Evolutionary conservation across 92 coral and sea anemone species (phyloP).

Genomic region (Epizoanthus illoricatus): DNA sequence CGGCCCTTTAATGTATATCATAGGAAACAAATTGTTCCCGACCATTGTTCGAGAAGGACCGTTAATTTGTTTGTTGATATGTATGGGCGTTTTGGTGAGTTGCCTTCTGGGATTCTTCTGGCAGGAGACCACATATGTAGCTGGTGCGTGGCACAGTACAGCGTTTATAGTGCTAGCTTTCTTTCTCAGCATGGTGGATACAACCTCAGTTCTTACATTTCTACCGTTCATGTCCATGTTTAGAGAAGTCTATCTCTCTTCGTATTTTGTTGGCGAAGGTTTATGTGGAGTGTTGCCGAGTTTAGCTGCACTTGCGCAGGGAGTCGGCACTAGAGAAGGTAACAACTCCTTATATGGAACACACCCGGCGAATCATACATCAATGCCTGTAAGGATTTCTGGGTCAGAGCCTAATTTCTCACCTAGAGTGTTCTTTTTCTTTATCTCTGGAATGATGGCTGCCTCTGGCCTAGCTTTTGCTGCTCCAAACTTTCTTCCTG

Average conservation of each 20-base stretch:
- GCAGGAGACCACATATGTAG: conserved; percentile 75
- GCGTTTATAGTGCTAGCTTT: conserved; percentile 73
- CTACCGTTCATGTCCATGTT: conserved; percentile 84
- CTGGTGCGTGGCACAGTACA: conserved; percentile 75
- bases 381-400: conserved; percentile 20
- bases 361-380: not conserved
- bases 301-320: conserved; percentile 82
- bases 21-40: conserved; percentile 71
- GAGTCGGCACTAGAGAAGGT: conserved; percentile 56
- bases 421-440: conserved; percentile 78
- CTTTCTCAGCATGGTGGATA: conserved; percentile 76
- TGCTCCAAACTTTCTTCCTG: conserved; percentile 65
- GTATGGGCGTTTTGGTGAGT: conserved; percentile 62
- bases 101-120: conserved; percentile 72
- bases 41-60: conserved; percentile 64
- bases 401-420: conserved; percentile 82
- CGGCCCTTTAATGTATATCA: conserved; percentile 70
- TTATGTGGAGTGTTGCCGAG: conserved; percentile 86
- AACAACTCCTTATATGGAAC: conserved; percentile 5
- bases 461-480: conserved; percentile 67
- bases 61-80: conserved; percentile 52
- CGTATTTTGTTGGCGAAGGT: conserved; percentile 85
- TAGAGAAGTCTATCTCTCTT: conserved; percentile 70
- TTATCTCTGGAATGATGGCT: conserved; percentile 74
- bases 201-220: conserved; percentile 86